Base-by-base conservation (phyloP, 2,113 vertebrate species). In the Notiomystis cincta region DNA sequence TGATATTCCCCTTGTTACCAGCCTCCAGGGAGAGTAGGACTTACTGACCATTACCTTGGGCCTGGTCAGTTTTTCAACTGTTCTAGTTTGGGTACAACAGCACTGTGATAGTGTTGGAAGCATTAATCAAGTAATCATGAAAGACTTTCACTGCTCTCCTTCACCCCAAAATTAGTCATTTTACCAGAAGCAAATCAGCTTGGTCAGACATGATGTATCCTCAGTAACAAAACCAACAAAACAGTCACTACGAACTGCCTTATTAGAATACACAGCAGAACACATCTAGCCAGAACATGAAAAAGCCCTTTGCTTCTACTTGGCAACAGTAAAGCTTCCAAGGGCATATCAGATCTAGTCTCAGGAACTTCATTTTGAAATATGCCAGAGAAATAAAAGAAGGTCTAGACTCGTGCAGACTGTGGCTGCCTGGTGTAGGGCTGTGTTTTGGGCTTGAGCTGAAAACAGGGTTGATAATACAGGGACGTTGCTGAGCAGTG, bases 351-450 rank as follows among this genome's bases (percentile, higher is more conserved):
- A 73, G 19, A 31, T 56, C 28, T 48, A 86, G 28, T 6, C 54
- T 69, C 23, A 37, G 20, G 37, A 62, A 83, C 10, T 24, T 22
- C 5, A 50, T 33, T 70, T 62, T 47, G 58, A 84, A 28, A 64
- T 44, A 78, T 0, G 3, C 0, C 1, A 56, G 18, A 42, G 27
- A 90, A 88, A 50, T 50, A 54, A 21, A 82, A 44, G n/a, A 16
- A 40, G 15, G 37, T 48, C 13, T 44, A 89, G 25, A 66, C 53
- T 67, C 31, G 14, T 23, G 14, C 70, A 69, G 62, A 30, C 47
- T 35, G 76, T 35, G n/a, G 62, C 25, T 76, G n/a, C 54, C 25
- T 76, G 22, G 45, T 8, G 15, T n/a, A 66, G 33, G 44, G 28
- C 19, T 44, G 33, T 51, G 47, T 54, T 69, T 61, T 42, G 54